A percentile compares a stretch with the other conserved stretches of the same genome.
Evolutionary conservation across 1,140 invertebrate species (phyloP).

Genomic region (Atopsyche davidsoni): DNA sequence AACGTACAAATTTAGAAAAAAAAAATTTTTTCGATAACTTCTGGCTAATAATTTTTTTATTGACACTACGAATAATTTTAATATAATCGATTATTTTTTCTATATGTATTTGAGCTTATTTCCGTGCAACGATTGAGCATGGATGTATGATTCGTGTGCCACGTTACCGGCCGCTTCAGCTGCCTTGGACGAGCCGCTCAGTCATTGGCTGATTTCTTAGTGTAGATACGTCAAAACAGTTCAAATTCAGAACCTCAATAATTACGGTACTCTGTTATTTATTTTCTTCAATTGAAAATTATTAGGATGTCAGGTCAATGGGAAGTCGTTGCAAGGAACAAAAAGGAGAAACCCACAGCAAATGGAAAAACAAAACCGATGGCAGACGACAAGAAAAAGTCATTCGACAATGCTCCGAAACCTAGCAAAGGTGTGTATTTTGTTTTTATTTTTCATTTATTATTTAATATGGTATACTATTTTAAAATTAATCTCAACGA

Average conservation of each 20-base stretch:
- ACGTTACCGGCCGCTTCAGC: background rate
- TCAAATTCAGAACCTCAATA: no score
- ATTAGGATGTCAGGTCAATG: slow-evolving; percentile 65
- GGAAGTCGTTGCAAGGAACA: slow-evolving; percentile 70
- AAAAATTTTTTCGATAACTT: no score
- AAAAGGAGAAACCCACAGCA: slow-evolving; percentile 60
- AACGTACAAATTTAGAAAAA: no score
- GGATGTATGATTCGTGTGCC: background rate
- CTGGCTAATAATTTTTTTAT: no score
- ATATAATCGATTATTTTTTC: no score
- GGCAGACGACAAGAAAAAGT: slow-evolving; percentile 54
- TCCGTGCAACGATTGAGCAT: background rate
- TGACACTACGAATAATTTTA: no score
- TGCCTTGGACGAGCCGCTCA: background rate
- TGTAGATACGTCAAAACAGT: no score
- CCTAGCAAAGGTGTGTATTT: slow-evolving; percentile 25
- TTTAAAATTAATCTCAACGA: background rate
- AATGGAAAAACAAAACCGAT: slow-evolving; percentile 53
- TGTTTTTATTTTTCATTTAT: background rate
- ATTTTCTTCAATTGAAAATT: background rate
- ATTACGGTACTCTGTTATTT: background rate
- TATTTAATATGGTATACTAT: background rate
- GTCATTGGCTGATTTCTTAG: no score
- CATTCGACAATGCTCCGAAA: slow-evolving; percentile 40
- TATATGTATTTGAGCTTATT: no score